Conservation (phyloP, 37 sponge, comb jelly and placozoan species). For the Corticium candelabrum region DNA sequence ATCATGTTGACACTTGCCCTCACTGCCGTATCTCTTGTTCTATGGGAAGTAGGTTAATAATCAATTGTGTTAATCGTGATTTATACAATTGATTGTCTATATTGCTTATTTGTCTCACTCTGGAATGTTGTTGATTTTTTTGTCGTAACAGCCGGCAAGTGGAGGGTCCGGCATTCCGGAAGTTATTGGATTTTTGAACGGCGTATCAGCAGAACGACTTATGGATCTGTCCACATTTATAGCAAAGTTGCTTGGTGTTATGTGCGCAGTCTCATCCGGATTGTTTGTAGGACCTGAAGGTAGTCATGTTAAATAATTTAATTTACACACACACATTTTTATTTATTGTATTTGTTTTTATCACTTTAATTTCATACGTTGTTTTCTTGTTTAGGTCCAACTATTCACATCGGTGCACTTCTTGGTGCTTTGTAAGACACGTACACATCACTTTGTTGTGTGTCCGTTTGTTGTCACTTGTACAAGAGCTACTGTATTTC, state of each 20-base stretch:
- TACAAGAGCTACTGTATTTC: no score
- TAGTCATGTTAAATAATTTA: neutral
- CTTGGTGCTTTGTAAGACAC: slow-evolving; percentile 2
- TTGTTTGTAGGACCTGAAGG: slow-evolving; percentile 7
- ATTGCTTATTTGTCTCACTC: neutral
- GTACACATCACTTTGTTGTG: neutral
- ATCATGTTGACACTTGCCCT: neutral
- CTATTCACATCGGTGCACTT: slow-evolving; percentile 11
- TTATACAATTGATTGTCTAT: neutral
- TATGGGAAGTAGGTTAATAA: slow-evolving; percentile 1
- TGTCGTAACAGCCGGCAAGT: neutral
- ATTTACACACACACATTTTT: no score
- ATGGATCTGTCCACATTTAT: neutral
- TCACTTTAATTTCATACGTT: neutral
- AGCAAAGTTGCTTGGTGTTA: slow-evolving; percentile 1
- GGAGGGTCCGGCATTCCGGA: slow-evolving; percentile 8
- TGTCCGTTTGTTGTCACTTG: neutral
- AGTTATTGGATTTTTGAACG: slow-evolving; percentile 5
- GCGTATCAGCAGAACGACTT: neutral
- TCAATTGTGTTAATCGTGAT: no score
- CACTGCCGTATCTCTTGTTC: neutral
- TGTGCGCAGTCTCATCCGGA: neutral
- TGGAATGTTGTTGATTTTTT: neutral
- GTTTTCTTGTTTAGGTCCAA: slow-evolving; percentile 1
- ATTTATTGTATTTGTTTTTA: neutral